Conservation (phyloP, 1,140 invertebrate genomes). For the Ostrea edulis region DNA sequence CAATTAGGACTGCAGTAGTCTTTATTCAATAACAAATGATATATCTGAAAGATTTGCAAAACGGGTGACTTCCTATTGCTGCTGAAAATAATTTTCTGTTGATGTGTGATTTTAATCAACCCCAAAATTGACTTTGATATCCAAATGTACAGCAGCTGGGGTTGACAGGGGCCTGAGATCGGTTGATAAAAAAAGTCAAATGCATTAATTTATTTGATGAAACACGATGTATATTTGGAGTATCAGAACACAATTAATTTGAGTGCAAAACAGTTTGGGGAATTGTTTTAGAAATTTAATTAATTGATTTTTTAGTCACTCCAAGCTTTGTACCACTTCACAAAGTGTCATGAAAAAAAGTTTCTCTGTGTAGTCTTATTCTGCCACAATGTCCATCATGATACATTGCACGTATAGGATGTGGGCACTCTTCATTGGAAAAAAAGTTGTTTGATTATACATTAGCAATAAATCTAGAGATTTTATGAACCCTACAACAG, state of each 20-base stretch:
- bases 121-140: conserved; percentile 25
- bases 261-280: conserved; percentile 35
- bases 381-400: no score
- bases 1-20: neutral
- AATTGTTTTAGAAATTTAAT: conserved; percentile 34
- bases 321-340: conserved; percentile 14
- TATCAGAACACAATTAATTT: conserved; percentile 34
- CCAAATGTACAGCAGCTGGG: conserved; percentile 1
- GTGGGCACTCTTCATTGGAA: no score
- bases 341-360: neutral
- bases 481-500: no score
- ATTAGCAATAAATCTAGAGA: no score
- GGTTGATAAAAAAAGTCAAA: conserved; percentile 26
- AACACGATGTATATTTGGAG: conserved; percentile 32
- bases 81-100: conserved; percentile 7
- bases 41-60: neutral
- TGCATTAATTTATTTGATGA: conserved; percentile 39
- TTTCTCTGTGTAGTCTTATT: neutral
- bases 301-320: conserved; percentile 12
- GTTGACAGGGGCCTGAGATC: conserved; percentile 8
- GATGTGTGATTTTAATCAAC: conserved; percentile 32
- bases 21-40: neutral
- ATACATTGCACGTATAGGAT: no score
- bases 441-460: no score
- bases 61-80: neutral